A percentile compares a stretch with the other conserved stretches of the same genome.
Evolutionary conservation across 2,797 vertebrate species (phyloP).

Genomic region (Hemitrygon akajei): DNA sequence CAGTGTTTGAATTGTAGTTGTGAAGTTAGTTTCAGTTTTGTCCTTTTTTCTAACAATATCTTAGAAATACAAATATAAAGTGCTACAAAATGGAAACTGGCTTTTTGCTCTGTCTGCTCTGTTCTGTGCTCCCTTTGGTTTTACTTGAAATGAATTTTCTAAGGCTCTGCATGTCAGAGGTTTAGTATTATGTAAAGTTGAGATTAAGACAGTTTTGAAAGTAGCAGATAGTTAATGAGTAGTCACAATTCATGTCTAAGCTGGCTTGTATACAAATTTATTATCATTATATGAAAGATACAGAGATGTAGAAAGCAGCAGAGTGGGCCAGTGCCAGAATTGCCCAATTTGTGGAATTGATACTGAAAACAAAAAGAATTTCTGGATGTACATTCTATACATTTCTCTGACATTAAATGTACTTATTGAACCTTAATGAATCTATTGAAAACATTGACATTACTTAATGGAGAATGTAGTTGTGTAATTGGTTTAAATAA

Average conservation of each 20-base stretch:
- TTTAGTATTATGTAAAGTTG: neutral
- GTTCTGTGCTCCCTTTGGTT: neutral
- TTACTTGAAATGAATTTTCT: neutral
- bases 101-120: neutral
- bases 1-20: neutral
- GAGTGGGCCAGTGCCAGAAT: neutral
- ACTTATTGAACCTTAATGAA: too few relatives aligned
- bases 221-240: neutral
- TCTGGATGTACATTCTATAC: too few relatives aligned
- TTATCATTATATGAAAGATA: neutral
- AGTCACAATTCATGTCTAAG: too few relatives aligned
- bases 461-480: neutral
- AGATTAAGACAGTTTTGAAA: neutral
- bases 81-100: neutral
- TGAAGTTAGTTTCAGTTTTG: constrained; percentile 18
- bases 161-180: neutral
- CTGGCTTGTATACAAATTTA: neutral
- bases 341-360: neutral
- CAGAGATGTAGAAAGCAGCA: neutral
- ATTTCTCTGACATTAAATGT: too few relatives aligned
- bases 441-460: neutral
- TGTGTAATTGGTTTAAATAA: neutral
- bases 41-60: neutral
- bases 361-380: neutral
- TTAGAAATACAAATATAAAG: neutral